A percentile compares a stretch with the other conserved stretches of the same genome.
Evolutionary conservation across 2,888 invertebrate species (phyloP).

Genomic region (Neelides folsomi): DNA sequence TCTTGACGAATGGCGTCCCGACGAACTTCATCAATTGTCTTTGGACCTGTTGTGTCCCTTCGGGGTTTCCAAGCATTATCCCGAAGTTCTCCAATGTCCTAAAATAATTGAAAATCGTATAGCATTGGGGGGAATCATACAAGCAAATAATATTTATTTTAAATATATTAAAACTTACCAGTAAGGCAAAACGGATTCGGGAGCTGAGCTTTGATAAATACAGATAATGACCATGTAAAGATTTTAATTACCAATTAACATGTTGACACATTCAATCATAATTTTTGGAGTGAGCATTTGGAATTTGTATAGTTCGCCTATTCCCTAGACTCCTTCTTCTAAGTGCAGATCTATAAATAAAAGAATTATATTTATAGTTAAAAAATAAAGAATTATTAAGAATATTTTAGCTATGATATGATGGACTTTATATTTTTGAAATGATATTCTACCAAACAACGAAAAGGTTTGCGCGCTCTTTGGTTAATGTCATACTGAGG

Average conservation of each 20-base stretch:
- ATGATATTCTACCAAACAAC: too few species aligned
- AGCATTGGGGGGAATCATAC: too few species aligned
- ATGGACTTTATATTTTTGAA: too few species aligned
- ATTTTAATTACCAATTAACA: constrained; percentile 52
- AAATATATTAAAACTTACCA: too few species aligned
- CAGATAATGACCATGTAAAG: too few species aligned
- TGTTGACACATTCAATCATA: constrained; percentile 70
- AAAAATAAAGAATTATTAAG: too few species aligned
- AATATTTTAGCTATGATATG: too few species aligned
- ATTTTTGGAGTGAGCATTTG: constrained; percentile 76
- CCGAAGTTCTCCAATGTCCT: constrained; percentile 81
- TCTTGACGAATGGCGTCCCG: constrained; percentile 69
- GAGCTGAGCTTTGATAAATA: constrained; percentile 41
- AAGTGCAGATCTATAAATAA: constrained; percentile 24
- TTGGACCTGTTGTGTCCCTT: constrained; percentile 74
- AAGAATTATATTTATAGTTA: constrained; percentile 8
- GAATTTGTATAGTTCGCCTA: constrained; percentile 81
- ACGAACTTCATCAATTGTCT: constrained; percentile 87
- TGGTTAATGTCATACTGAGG: too few species aligned
- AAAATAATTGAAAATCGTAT: constrained; percentile 44
- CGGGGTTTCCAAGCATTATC: constrained; percentile 71
- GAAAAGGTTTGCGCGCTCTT: too few species aligned
- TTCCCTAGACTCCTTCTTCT: constrained; percentile 30
- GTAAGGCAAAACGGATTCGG: constrained; percentile 45
- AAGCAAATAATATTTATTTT: too few species aligned